A percentile compares a stretch with the other conserved stretches of the same genome.
phyloP scores from a whole-genome alignment of 1,140 invertebrate genomes.

The Halotydeus destructor region DNA sequence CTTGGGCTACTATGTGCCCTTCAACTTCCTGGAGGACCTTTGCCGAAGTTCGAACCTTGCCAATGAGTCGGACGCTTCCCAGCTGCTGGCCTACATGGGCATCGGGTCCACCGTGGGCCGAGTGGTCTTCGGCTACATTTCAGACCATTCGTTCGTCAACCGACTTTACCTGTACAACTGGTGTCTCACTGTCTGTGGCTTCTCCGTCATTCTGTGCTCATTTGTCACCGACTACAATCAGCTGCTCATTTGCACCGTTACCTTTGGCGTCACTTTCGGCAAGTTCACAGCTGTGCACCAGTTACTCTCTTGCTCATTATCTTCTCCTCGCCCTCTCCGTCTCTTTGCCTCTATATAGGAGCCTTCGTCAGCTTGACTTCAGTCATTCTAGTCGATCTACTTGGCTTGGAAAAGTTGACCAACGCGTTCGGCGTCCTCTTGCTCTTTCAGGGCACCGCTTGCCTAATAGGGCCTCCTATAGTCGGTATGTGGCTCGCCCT shows the following conservation, averaged over 20 bases:
- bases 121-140: constrained; percentile 57
- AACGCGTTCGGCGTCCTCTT: constrained; percentile 28
- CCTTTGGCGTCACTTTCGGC: constrained; percentile 62
- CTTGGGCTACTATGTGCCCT: constrained; percentile 87
- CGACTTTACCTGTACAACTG: constrained; percentile 66
- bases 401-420: constrained; percentile 24
- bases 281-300: neutral
- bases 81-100: constrained; percentile 54
- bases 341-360: constrained; percentile 20
- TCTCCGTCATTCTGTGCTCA: constrained; percentile 45
- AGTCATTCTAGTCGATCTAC: constrained; percentile 20
- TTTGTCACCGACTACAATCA: constrained; percentile 43
- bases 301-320: neutral
- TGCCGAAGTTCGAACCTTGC: constrained; percentile 35
- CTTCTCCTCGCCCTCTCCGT: neutral
- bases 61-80: constrained; percentile 32
- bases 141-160: constrained; percentile 70
- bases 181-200: constrained; percentile 48
- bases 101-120: constrained; percentile 68
- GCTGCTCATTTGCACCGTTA: constrained; percentile 49
- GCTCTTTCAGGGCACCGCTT: constrained; percentile 27
- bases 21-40: constrained; percentile 52
- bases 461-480: constrained; percentile 26
- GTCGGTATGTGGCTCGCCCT: constrained; percentile 17
- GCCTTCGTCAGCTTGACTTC: constrained; percentile 29